phyloP scores from a whole-genome alignment of 2,797 vertebrate species.

The Fratercula arctica region DNA sequence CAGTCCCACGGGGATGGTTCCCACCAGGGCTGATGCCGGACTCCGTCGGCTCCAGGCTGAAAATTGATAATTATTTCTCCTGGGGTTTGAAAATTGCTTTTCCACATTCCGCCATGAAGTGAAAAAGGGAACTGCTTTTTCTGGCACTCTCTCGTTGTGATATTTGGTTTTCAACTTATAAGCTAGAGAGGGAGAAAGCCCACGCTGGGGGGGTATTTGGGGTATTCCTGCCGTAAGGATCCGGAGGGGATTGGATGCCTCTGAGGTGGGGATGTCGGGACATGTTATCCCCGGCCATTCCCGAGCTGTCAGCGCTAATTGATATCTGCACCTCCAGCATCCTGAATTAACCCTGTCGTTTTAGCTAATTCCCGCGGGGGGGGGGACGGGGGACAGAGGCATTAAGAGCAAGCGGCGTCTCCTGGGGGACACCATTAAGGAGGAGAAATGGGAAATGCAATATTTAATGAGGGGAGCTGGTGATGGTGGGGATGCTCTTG shows the following conservation, averaged over 20 bases:
- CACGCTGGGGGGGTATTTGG: neutral
- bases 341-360: neutral
- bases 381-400: neutral
- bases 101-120: neutral
- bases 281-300: neutral
- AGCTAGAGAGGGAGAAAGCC: neutral
- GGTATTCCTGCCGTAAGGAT: neutral
- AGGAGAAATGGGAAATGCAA: neutral
- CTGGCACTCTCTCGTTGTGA: accelerated
- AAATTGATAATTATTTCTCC: neutral
- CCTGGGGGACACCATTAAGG: neutral
- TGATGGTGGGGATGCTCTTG: neutral
- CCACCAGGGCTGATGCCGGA: neutral
- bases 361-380: neutral
- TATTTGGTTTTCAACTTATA: neutral
- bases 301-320: neutral
- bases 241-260: accelerated
- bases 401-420: neutral
- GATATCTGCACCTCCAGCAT: neutral
- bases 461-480: neutral
- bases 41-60: neutral
- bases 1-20: neutral
- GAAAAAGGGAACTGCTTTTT: neutral
- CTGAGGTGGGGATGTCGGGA: accelerated
- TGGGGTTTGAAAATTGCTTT: neutral